These are phyloP conservation scores for Pterophyllum scalare DNA, from an alignment of 2,113 vertebrate genomes.

Conservation along the genomic window DNA sequence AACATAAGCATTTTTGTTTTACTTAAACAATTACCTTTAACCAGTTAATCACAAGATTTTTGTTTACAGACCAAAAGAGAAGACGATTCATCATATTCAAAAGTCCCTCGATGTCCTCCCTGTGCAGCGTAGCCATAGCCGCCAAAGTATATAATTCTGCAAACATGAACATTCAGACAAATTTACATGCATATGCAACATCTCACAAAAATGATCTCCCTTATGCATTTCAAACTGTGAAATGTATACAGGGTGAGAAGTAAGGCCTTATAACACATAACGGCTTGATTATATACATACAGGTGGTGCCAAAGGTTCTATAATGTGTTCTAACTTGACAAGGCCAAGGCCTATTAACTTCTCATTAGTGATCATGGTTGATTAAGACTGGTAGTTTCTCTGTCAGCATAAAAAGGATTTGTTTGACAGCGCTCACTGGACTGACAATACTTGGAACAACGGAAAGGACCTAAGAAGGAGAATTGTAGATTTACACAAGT, in stretches of 20 bases:
- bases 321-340: neutral
- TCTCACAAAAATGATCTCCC: neutral
- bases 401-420: neutral
- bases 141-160: slow-evolving; percentile 94
- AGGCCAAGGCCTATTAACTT: neutral
- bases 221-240: neutral
- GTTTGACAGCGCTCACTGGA: neutral
- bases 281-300: neutral
- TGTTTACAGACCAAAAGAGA: slow-evolving; percentile 86
- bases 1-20: neutral
- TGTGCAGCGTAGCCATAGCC: slow-evolving; percentile 94
- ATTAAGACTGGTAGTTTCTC: neutral
- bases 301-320: neutral
- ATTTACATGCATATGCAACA: neutral
- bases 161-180: slow-evolving; percentile 28
- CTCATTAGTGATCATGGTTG: neutral
- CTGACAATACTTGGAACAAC: neutral
- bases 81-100: slow-evolving; percentile 94
- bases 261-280: neutral
- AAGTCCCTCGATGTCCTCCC: slow-evolving; percentile 87
- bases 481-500: neutral
- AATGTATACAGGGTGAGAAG: neutral
- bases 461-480: neutral
- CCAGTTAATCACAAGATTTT: neutral
- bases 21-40: neutral